Conservation (phyloP, 2,797 vertebrate genomes). For the Astyanax mexicanus region DNA sequence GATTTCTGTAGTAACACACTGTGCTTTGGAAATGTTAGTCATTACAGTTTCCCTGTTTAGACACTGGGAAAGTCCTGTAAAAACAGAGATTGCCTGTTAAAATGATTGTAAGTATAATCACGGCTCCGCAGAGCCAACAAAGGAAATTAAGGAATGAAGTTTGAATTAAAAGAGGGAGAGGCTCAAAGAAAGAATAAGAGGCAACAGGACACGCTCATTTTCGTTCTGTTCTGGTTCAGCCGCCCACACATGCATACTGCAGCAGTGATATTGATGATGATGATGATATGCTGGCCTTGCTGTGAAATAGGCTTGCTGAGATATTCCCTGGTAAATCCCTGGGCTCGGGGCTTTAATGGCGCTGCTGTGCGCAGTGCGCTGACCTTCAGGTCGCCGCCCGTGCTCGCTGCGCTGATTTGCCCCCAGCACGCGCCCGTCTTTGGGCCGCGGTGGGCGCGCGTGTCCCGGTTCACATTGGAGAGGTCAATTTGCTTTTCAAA, state of each 20-base stretch:
- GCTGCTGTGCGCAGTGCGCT: slow-evolving; percentile 54
- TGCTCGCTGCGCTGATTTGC: slow-evolving; percentile 69
- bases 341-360: slow-evolving; percentile 50
- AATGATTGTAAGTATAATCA: no score
- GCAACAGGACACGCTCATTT: no score
- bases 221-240: no score
- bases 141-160: neutral
- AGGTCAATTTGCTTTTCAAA: slow-evolving; percentile 92
- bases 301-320: neutral
- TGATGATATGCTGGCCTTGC: neutral
- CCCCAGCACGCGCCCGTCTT: slow-evolving; percentile 79
- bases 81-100: no score
- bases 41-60: no score
- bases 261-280: no score
- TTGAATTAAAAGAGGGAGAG: neutral
- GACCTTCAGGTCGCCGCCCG: slow-evolving; percentile 65
- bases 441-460: slow-evolving; percentile 86
- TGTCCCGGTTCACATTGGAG: slow-evolving; percentile 86
- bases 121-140: no score
- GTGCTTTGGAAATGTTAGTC: no score
- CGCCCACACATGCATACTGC: no score
- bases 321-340: slow-evolving; percentile 10
- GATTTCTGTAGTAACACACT: no score
- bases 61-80: no score
- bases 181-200: no score